Percentiles rank a stretch among this genome's conserved stretches.
Conservation (phyloP, 1,140 invertebrate genomes). For the Pomacea maculata region DNA sequence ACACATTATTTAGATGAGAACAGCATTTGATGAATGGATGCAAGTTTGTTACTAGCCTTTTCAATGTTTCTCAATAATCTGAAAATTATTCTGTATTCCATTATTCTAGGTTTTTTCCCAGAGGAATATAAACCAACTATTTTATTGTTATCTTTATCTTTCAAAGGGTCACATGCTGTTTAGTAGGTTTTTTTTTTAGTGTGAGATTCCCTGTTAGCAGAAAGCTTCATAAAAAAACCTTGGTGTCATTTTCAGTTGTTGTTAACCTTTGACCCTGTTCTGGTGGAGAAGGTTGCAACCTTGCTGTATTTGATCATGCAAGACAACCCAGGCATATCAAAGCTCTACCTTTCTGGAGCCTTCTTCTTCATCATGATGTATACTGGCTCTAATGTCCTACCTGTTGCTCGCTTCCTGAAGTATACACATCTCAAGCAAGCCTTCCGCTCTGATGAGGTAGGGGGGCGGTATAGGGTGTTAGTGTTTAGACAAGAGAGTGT, state of each 20-base stretch:
- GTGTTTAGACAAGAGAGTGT: no score
- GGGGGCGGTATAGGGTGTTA: not conserved
- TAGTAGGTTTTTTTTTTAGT: not conserved
- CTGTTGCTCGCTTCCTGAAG: slow-evolving; percentile 92
- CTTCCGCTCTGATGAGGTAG: slow-evolving; percentile 89
- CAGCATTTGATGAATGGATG: not conserved
- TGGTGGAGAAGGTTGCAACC: slow-evolving; percentile 92
- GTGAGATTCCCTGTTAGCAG: not conserved
- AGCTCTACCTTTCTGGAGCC: slow-evolving; percentile 93
- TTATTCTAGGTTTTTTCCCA: not conserved
- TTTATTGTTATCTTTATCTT: not conserved
- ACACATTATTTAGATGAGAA: slow-evolving; percentile 84
- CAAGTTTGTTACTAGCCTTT: not conserved
- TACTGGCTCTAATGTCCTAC: slow-evolving; percentile 96
- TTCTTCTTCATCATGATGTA: slow-evolving; percentile 99
- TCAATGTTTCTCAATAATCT: not conserved
- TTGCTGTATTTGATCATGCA: slow-evolving; percentile 88
- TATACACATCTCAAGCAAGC: slow-evolving; percentile 95
- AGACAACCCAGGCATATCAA: slow-evolving; percentile 94
- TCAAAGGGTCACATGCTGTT: not conserved
- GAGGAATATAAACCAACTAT: not conserved
- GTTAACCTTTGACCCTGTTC: slow-evolving; percentile 95
- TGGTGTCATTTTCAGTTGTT: slow-evolving; percentile 73
- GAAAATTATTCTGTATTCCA: not conserved
- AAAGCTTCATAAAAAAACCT: slow-evolving; percentile 12